phyloP scores from a whole-genome alignment of 2,113 vertebrate species.

The Lophura nycthemera region DNA sequence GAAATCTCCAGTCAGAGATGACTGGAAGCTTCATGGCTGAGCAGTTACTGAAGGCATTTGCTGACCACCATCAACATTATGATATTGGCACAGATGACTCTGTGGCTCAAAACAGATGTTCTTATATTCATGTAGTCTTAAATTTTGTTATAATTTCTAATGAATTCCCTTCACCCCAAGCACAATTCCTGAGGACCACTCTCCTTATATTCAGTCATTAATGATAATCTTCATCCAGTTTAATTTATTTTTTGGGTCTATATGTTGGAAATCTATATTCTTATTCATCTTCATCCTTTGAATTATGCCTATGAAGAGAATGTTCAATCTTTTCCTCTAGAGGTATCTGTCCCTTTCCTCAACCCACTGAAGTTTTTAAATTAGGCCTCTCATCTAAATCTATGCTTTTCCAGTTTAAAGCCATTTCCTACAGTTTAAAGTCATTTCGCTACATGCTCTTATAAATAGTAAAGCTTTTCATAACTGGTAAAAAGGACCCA shows the following conservation, averaged over 20 bases:
- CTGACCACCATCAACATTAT: background rate
- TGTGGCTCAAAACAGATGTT: slow-evolving; percentile 5
- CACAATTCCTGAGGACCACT: background rate
- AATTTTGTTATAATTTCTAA: background rate
- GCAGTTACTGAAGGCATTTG: background rate
- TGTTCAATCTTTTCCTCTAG: background rate
- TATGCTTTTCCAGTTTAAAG: too few species aligned
- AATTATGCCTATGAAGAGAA: background rate
- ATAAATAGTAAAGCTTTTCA: background rate
- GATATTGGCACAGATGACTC: background rate
- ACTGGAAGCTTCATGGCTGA: background rate
- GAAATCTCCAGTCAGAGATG: background rate
- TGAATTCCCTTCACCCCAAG: background rate
- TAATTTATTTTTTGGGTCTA: background rate
- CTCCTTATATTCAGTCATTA: background rate
- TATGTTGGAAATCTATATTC: background rate
- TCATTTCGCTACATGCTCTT: too few species aligned
- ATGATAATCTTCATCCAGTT: background rate
- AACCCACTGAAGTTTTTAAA: background rate
- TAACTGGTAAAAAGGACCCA: background rate
- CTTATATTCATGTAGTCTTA: background rate
- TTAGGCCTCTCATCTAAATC: background rate
- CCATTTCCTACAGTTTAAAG: too few species aligned
- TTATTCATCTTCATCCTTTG: background rate
- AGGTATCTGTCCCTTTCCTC: background rate